phyloP scores from a whole-genome alignment of 2,113 vertebrate species.

The Cisticola juncidis region DNA sequence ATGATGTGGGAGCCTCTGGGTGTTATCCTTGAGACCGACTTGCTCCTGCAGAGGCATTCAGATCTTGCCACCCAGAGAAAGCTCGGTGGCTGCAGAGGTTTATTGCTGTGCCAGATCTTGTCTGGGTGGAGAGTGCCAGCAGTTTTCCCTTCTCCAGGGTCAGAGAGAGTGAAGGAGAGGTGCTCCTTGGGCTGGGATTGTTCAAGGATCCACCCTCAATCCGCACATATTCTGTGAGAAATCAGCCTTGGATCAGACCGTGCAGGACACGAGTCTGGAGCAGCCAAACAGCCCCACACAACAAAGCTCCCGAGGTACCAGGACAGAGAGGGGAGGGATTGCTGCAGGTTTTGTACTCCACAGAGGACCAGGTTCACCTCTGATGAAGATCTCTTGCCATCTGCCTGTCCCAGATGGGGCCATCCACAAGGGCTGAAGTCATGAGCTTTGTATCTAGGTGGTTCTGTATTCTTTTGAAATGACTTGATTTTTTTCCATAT shows the following conservation, averaged over 20 bases:
- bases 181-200: not conserved
- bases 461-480: not conserved
- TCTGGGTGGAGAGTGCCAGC: not conserved
- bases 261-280: not conserved
- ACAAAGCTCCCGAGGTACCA: not conserved
- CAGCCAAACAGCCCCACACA: not conserved
- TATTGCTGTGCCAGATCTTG: not conserved
- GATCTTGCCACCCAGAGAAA: not conserved
- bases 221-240: not conserved
- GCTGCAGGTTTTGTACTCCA: not conserved
- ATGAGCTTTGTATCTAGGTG: fast-evolving
- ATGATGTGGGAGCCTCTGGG: not conserved
- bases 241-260: not conserved
- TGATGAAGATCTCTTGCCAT: not conserved
- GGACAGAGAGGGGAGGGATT: not conserved
- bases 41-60: not conserved
- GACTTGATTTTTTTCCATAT: not conserved
- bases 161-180: not conserved
- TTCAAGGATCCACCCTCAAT: not conserved
- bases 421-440: not conserved
- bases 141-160: not conserved
- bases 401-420: not conserved
- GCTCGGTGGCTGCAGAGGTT: not conserved
- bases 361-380: not conserved
- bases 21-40: not conserved